phyloP scores from a whole-genome alignment of 64 coral and sea anemone genomes.

The Montipora foliosa region DNA sequence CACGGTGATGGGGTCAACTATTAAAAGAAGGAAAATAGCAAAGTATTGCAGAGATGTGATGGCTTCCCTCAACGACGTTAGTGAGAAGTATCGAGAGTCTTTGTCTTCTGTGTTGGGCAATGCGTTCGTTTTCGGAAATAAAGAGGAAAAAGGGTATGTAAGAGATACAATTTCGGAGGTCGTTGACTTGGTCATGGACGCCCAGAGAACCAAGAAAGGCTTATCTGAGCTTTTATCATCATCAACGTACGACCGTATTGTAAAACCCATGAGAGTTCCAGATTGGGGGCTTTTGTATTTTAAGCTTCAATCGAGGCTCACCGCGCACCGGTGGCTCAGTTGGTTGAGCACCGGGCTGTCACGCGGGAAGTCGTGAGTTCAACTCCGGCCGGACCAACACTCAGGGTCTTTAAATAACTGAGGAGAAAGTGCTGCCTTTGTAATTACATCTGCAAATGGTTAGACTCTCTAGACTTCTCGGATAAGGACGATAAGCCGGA shows the following conservation, averaged over 20 bases:
- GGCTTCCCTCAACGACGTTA: not conserved
- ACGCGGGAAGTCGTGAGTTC: too few species aligned
- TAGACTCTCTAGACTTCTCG: too few species aligned
- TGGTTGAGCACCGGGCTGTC: too few species aligned
- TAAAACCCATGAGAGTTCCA: not conserved
- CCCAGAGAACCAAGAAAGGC: conserved; percentile 22
- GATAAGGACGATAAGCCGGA: too few species aligned
- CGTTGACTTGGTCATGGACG: conserved; percentile 12
- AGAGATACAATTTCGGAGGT: conserved; percentile 7
- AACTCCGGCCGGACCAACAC: too few species aligned
- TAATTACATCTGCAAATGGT: too few species aligned
- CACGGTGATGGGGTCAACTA: not conserved
- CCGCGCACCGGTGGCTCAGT: too few species aligned
- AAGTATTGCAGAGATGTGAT: not conserved
- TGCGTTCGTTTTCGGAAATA: not conserved
- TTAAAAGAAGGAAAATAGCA: not conserved
- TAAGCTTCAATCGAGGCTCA: conserved; percentile 6
- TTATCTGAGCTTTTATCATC: conserved; percentile 30
- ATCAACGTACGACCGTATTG: too few species aligned
- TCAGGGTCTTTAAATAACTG: too few species aligned
- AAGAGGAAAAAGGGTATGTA: not conserved
- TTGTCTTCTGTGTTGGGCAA: conserved; percentile 7
- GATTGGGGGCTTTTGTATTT: conserved; percentile 37
- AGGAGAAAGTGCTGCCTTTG: too few species aligned
- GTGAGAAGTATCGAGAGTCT: not conserved